Percentiles rank a stretch among this genome's conserved stretches.
phyloP scores from a whole-genome alignment of 1,140 invertebrate genomes.

The Mercenaria mercenaria region DNA sequence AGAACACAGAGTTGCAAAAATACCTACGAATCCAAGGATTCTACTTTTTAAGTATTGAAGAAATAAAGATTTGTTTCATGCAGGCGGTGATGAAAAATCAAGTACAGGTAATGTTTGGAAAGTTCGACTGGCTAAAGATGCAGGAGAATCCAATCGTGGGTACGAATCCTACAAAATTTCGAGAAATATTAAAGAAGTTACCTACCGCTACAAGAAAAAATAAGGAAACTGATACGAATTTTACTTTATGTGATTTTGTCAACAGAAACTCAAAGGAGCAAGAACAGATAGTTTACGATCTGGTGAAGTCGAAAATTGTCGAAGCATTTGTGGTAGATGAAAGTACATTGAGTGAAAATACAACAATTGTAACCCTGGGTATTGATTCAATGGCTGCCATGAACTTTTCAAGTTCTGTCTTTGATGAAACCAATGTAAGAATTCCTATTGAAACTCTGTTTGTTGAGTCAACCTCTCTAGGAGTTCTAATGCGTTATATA shows the following conservation, averaged over 20 bases:
- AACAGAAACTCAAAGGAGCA: neutral
- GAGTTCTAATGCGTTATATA: neutral
- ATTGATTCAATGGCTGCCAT: conserved; percentile 23
- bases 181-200: neutral
- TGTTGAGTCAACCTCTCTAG: neutral
- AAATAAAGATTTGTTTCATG: conserved; percentile 63
- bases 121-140: conserved; percentile 65
- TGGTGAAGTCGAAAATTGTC: neutral
- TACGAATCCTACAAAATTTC: neutral
- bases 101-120: conserved; percentile 62
- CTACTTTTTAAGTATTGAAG: conserved; percentile 46
- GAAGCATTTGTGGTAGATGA: neutral
- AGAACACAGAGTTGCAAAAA: conserved; percentile 37
- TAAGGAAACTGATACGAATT: neutral
- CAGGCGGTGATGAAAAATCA: conserved; percentile 56
- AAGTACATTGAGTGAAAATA: neutral
- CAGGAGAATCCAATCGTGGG: neutral
- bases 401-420: neutral
- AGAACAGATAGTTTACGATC: neutral
- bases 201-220: neutral
- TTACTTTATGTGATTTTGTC: neutral
- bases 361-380: neutral
- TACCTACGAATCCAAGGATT: conserved; percentile 63
- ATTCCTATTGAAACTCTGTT: neutral
- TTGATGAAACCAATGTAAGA: neutral